Conservation (phyloP, 2,113 vertebrate genomes). For the Chinchilla lanigera region DNA sequence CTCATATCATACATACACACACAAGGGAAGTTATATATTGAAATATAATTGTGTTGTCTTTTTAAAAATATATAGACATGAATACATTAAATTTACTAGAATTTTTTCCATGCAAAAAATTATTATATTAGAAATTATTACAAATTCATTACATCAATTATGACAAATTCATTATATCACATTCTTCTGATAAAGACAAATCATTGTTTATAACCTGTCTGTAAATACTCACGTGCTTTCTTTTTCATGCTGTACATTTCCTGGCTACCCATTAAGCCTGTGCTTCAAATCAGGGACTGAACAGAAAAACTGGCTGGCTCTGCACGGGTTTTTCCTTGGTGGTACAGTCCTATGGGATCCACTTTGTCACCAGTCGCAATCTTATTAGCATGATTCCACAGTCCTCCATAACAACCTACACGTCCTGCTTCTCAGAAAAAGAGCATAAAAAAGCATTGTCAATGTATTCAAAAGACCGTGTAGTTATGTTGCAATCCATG, state of each 20-base stretch:
- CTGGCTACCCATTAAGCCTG: neutral
- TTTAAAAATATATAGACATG: neutral
- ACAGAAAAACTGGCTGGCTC: neutral
- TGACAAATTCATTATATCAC: neutral
- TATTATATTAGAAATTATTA: neutral
- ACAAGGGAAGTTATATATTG: neutral
- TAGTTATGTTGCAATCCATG: fast-evolving
- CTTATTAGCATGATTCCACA: neutral
- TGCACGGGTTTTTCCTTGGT: neutral
- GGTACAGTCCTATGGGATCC: fast-evolving
- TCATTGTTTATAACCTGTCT: neutral
- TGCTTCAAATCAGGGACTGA: neutral
- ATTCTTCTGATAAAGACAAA: neutral
- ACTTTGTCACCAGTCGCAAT: neutral
- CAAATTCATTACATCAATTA: neutral
- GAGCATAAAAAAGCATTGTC: neutral
- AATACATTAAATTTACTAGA: neutral
- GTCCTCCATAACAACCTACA: neutral
- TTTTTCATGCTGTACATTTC: neutral
- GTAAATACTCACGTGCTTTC: neutral
- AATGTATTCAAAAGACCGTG: neutral
- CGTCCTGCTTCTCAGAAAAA: neutral
- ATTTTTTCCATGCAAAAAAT: neutral
- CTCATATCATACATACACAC: neutral
- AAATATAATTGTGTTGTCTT: neutral